Conservation (phyloP, 2,113 vertebrate species). For the Eretmochelys imbricata region DNA sequence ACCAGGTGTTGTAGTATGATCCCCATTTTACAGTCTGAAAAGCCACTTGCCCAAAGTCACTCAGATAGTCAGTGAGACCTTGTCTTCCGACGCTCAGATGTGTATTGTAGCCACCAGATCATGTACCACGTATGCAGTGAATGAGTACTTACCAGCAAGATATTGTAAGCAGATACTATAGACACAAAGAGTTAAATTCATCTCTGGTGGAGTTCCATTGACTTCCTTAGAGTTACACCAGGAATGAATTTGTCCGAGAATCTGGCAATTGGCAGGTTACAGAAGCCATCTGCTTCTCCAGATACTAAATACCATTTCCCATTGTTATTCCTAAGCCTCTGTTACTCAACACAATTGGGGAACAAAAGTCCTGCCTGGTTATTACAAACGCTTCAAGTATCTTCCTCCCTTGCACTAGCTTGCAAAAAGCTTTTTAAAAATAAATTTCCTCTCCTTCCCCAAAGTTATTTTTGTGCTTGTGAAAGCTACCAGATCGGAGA, state of each 20-base stretch:
- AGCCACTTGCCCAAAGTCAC: constrained; percentile 3
- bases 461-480: constrained; percentile 41
- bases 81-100: not conserved
- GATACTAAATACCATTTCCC: constrained; percentile 52
- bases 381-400: constrained; percentile 42
- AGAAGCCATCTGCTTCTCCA: constrained; percentile 51
- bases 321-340: constrained; percentile 53
- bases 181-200: constrained; percentile 53
- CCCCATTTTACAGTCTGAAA: not conserved
- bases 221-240: not conserved
- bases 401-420: constrained; percentile 30
- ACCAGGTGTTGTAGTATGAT: not conserved
- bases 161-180: not conserved
- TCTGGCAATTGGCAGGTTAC: constrained; percentile 55
- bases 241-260: constrained; percentile 48
- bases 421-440: not conserved
- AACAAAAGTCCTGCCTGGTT: constrained; percentile 56
- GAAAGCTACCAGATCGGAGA: constrained; percentile 57
- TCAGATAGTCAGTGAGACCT: not conserved
- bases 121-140: not conserved
- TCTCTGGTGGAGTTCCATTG: not conserved
- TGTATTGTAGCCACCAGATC: not conserved
- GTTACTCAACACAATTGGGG: constrained; percentile 33
- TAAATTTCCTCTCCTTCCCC: not conserved
- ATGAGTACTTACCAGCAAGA: not conserved